Evolutionary conservation across 2,888 invertebrate genomes (phyloP).

Genomic region (Tetrapedia diversipes): DNA sequence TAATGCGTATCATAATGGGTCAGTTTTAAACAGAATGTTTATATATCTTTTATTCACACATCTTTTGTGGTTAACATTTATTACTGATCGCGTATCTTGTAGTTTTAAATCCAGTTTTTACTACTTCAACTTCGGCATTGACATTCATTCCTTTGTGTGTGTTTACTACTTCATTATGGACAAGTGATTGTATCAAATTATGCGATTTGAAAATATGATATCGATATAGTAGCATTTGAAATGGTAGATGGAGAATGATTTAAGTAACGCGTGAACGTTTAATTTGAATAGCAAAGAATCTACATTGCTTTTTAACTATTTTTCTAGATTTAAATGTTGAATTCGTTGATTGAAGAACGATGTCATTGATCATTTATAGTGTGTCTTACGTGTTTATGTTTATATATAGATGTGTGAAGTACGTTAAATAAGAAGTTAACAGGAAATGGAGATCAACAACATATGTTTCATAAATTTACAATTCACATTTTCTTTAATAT

Average conservation of each 20-base stretch:
- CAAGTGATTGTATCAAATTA: conserved; percentile 13
- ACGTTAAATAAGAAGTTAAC: background rate
- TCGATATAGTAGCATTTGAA: background rate
- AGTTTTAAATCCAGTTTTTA: background rate
- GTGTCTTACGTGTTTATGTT: conserved; percentile 21
- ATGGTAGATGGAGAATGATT: background rate
- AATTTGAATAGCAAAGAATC: background rate
- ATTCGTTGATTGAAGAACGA: background rate
- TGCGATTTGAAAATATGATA: conserved; percentile 40
- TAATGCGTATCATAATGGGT: background rate
- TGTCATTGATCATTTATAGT: background rate
- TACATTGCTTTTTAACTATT: background rate
- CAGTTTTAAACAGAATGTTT: background rate
- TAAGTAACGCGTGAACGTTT: background rate
- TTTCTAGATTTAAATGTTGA: background rate
- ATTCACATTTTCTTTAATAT: background rate
- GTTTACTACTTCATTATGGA: background rate
- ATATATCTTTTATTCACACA: background rate
- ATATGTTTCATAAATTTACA: conserved; percentile 15
- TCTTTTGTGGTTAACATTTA: background rate
- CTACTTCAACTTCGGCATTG: background rate
- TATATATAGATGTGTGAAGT: conserved; percentile 3
- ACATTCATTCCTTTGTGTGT: background rate
- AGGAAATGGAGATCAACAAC: background rate
- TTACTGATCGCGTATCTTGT: background rate